Evolutionary conservation across 2,113 vertebrate species (phyloP), one percentile per base, ranked within the genome.

Genomic region (Perca flavescens): DNA sequence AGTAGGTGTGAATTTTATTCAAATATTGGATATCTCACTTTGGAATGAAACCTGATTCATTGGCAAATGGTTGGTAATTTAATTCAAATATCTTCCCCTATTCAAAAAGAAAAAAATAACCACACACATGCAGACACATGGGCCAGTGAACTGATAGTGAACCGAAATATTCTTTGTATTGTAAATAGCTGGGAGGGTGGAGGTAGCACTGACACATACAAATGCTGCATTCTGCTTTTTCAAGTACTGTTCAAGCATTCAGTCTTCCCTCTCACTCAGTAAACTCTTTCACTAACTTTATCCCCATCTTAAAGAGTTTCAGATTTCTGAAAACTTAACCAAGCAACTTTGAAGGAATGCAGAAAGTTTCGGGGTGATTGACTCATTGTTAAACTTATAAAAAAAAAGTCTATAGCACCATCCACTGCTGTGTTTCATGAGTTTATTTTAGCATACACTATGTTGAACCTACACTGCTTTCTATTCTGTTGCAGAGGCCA

Each of bases 11-110:
- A 80, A 57, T 79, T 46, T 71, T 76, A 75, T 76, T 79, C 66
- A 69, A 82, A 77, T 73, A 43, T 49, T 54, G 66, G 70, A 77
- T 80, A 78, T 84, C 80, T 83, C 68, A 66, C 36, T 88, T 65
- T 67, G 54, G 58, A 81, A 80, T 67, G 49, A 67, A 89, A 52
- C 74, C 34, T 46, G 69, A 65, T 79, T 86, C 49, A 75, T 86
- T 86, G 71, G 63, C 80, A 80, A 74, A 86, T 70, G 31, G 25
- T 56, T 67, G 22, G 58, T 52, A 53, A 72, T 63, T 81, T 70
- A 56, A 71, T 82, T 87, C 64, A 83, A 72, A 78, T 75, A 78
- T 82, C 75, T 69, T 40, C 52, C 21, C 2, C 47, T n/a, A 54
- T 63, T 3, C 49, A 61, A 53, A 60, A 25, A 79, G 21, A 17